These are phyloP conservation scores for Scomber colias DNA, from an alignment of 2,113 vertebrate species.

Conservation along the genomic window DNA sequence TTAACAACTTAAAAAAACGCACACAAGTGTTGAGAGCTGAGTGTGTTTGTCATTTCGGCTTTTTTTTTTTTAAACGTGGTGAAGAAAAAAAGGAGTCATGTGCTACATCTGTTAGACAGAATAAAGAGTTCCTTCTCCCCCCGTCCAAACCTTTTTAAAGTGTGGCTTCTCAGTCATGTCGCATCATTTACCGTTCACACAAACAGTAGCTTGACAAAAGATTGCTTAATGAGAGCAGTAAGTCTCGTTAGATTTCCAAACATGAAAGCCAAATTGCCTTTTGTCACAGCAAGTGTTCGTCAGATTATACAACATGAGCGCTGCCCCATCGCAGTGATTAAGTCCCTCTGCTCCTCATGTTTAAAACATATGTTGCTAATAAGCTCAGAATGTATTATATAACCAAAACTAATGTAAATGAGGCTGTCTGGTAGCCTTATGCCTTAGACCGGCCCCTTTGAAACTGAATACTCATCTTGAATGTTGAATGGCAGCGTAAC, in stretches of 20 bases:
- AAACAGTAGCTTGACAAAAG: neutral
- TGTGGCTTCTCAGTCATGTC: neutral
- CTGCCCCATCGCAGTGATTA: neutral
- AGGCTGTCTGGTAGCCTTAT: conserved; percentile 32
- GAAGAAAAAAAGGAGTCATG: neutral
- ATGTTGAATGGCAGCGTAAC: conserved; percentile 28
- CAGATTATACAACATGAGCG: neutral
- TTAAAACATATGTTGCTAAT: conserved; percentile 61
- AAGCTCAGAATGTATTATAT: conserved; percentile 32
- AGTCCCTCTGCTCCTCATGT: conserved; percentile 44
- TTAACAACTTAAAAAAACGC: too few relatives aligned
- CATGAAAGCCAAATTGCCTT: conserved; percentile 36
- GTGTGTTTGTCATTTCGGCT: neutral
- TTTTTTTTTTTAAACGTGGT: neutral
- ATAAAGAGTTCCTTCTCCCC: neutral
- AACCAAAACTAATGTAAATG: conserved; percentile 33
- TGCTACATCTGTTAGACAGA: neutral
- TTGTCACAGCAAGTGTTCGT: conserved; percentile 21
- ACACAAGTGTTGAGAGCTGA: neutral
- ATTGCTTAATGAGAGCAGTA: neutral
- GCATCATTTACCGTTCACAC: neutral
- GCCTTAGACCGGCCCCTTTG: conserved; percentile 32
- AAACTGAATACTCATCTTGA: conserved; percentile 11
- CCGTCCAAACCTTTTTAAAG: neutral
- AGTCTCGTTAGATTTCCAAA: conserved; percentile 5